Conservation (phyloP, 2,888 invertebrate species). For the Spialia ferax region DNA sequence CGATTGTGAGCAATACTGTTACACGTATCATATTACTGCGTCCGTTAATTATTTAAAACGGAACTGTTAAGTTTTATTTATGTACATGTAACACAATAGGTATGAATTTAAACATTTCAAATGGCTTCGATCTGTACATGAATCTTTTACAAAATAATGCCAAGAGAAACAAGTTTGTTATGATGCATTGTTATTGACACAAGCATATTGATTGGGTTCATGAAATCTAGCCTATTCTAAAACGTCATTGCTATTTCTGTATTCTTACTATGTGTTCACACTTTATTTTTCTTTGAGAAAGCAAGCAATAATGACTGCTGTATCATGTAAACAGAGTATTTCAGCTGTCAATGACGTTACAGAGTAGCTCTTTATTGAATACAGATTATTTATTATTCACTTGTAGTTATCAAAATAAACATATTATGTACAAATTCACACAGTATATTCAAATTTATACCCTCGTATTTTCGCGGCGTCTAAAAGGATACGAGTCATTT, state of each 20-base stretch:
- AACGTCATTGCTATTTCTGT: neutral
- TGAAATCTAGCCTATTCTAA: constrained; percentile 11
- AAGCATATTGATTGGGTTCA: constrained; percentile 15
- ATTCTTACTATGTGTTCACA: neutral
- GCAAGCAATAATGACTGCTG: neutral
- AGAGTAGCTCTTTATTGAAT: constrained; percentile 8
- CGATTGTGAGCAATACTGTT: neutral
- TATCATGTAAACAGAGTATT: neutral
- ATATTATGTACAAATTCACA: constrained; percentile 12
- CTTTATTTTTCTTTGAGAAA: neutral
- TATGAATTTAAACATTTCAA: neutral
- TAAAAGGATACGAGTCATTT: too few species aligned
- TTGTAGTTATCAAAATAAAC: constrained; percentile 15
- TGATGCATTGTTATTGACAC: constrained; percentile 20
- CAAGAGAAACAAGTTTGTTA: constrained; percentile 8
- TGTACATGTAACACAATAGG: neutral
- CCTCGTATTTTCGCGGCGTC: neutral
- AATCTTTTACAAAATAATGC: neutral
- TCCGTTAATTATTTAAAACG: neutral
- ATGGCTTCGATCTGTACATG: neutral
- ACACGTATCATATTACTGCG: neutral
- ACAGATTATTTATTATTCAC: constrained; percentile 11
- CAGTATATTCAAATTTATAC: neutral
- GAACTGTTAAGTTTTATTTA: neutral
- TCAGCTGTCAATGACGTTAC: constrained; percentile 12